Evolutionary conservation across 2,888 invertebrate species (phyloP), one percentile per base, ranked within the genome.

Genomic region (Cryptocheilus praepositus): DNA sequence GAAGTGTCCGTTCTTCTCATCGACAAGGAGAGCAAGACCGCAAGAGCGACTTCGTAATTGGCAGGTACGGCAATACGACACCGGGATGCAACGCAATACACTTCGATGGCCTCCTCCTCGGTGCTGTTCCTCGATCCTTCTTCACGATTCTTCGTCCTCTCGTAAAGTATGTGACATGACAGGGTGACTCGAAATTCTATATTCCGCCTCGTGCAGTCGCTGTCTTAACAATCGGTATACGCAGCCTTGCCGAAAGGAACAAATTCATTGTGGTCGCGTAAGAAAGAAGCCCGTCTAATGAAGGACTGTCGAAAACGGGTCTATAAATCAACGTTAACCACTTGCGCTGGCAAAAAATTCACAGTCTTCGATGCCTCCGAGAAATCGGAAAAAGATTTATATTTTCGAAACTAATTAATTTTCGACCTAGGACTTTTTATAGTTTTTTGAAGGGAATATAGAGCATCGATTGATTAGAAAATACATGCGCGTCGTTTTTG

Each of bases 61-160:
- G 80, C 83, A 83, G 83, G 77, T 82, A 81, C 76, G 74, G 82
- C 80, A 83, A 82, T 73, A 75, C 71, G 83, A 83, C 73, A 82
- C 81, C 76, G 69, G 72, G 64, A 57, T 62, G 71, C 70, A 77
- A 80, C 71, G 68, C 68, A 75, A 78, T 79, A 74, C 72, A 76
- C 70, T 73, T 49, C 18, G 11, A 36, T 21, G 21, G 16, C 57
- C 45, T 56, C 28, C 36, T n/a, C 28, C 8, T 36, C 54, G 15
- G 11, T 44, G 15, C 18, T 44, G 3, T n/a, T 15, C 16, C 18
- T 19, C 64, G 58, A 64, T 67, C 36, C 11, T 36, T 46, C 62
- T 74, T 61, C 64, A 58, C 62, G 25, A 56, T 52, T 58, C 58
- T 13, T 53, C 46, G 58, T 46, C 36, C 43, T 43, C 18, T 36